phyloP scores from a whole-genome alignment of 2,113 vertebrate genomes.

The Rhinichthys klamathensis region DNA sequence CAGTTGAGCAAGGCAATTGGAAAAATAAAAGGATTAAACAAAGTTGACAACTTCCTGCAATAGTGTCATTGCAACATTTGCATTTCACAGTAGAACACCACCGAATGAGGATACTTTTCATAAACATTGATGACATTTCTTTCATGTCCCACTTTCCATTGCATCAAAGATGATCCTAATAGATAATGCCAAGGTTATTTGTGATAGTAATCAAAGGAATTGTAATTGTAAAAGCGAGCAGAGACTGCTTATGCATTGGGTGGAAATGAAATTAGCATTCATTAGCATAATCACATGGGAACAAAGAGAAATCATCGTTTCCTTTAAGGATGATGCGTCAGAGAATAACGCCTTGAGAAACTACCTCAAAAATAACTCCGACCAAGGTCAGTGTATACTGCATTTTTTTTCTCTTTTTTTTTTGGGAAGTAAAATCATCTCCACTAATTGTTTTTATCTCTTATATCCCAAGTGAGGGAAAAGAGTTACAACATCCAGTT shows the following conservation, averaged over 20 bases:
- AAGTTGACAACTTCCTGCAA: conserved; percentile 52
- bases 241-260: conserved; percentile 49
- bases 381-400: conserved; percentile 36
- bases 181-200: conserved; percentile 59
- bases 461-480: background rate
- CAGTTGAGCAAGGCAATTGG: conserved; percentile 27
- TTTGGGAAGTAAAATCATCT: background rate
- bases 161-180: conserved; percentile 61
- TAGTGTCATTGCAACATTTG: conserved; percentile 53
- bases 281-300: conserved; percentile 53
- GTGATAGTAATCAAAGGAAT: conserved; percentile 57
- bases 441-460: background rate
- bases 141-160: conserved; percentile 55
- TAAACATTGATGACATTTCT: conserved; percentile 51
- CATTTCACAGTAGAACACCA: conserved; percentile 57
- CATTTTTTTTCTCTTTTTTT: background rate
- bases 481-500: background rate
- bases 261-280: conserved; percentile 55
- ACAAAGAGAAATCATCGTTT: conserved; percentile 42
- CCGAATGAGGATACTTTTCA: conserved; percentile 47
- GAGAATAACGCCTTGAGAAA: conserved; percentile 36
- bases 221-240: conserved; percentile 48
- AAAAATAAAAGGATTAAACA: conserved; percentile 43
- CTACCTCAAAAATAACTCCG: conserved; percentile 30
- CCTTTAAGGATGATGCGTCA: conserved; percentile 26